Percentiles rank a stretch among this genome's conserved stretches.
Evolutionary conservation across 37 sponge, comb jelly and placozoan species (phyloP).

Genomic region (Crambe crambe): DNA sequence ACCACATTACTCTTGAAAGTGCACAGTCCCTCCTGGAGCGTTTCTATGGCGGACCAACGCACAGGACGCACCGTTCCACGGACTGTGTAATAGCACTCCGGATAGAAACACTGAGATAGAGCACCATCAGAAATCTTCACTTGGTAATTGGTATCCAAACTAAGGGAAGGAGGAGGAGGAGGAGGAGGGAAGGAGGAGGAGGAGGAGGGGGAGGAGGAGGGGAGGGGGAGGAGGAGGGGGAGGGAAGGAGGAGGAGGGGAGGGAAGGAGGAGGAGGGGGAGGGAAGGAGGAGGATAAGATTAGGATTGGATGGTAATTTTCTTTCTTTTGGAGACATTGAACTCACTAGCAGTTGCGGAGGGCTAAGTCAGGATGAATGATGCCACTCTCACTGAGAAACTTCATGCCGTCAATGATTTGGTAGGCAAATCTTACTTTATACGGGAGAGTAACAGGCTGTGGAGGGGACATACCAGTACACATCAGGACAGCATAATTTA

Average conservation of each 20-base stretch:
- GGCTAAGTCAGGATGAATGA: conserved; percentile 81
- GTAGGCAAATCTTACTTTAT: conserved; percentile 37
- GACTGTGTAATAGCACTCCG: conserved; percentile 62
- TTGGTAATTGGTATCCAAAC: conserved; percentile 62
- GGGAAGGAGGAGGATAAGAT: too few species aligned
- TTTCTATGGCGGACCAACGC: conserved; percentile 81
- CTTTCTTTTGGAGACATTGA: too few species aligned
- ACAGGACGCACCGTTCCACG: conserved; percentile 68
- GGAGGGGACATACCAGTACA: neutral
- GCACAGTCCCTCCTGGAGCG: conserved; percentile 72
- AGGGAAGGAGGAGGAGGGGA: too few species aligned
- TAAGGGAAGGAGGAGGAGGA: neutral
- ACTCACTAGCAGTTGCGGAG: conserved; percentile 80
- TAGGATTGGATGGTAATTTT: too few species aligned
- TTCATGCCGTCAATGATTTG: conserved; percentile 67
- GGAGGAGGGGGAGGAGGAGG: too few species aligned
- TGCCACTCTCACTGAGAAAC: conserved; percentile 50
- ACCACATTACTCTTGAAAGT: conserved; percentile 77
- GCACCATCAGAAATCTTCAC: conserved; percentile 68
- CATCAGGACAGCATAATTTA: too few species aligned
- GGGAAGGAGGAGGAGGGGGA: too few species aligned
- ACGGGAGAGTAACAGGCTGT: conserved; percentile 44
- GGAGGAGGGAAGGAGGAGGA: neutral
- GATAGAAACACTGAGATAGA: conserved; percentile 54
- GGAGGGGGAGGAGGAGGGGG: too few species aligned